Conservation (phyloP, 2,888 invertebrate species). For the Xylocampa areola region DNA sequence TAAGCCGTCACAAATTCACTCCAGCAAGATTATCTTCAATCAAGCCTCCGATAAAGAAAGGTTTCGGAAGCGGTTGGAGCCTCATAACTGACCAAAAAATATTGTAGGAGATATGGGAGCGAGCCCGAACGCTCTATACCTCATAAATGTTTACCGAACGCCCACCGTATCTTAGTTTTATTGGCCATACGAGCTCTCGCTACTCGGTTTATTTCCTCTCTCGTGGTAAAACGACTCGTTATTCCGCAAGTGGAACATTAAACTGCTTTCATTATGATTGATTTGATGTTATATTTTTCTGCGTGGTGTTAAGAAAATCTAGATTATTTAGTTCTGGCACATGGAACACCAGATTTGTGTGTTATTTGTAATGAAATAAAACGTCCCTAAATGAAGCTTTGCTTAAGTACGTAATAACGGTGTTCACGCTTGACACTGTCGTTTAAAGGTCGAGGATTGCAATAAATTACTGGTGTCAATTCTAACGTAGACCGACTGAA, state of each 20-base stretch:
- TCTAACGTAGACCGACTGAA: too few species aligned
- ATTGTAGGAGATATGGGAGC: constrained; percentile 37
- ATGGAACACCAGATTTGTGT: too few species aligned
- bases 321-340: too few species aligned
- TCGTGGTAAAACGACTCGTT: constrained; percentile 44
- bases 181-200: constrained; percentile 43
- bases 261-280: constrained; percentile 48
- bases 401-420: too few species aligned
- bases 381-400: too few species aligned
- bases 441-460: too few species aligned
- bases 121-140: constrained; percentile 25
- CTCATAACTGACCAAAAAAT: constrained; percentile 47
- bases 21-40: constrained; percentile 50
- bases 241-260: constrained; percentile 44
- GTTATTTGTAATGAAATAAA: too few species aligned
- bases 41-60: constrained; percentile 46
- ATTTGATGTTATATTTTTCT: constrained; percentile 33
- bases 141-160: constrained; percentile 65
- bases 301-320: background rate
- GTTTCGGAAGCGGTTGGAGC: constrained; percentile 26
- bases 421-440: too few species aligned
- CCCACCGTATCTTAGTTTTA: constrained; percentile 64
- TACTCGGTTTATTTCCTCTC: constrained; percentile 51
- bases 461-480: too few species aligned
- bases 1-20: constrained; percentile 45